phyloP scores from a whole-genome alignment of 2,113 vertebrate genomes.

The Serinus canaria region DNA sequence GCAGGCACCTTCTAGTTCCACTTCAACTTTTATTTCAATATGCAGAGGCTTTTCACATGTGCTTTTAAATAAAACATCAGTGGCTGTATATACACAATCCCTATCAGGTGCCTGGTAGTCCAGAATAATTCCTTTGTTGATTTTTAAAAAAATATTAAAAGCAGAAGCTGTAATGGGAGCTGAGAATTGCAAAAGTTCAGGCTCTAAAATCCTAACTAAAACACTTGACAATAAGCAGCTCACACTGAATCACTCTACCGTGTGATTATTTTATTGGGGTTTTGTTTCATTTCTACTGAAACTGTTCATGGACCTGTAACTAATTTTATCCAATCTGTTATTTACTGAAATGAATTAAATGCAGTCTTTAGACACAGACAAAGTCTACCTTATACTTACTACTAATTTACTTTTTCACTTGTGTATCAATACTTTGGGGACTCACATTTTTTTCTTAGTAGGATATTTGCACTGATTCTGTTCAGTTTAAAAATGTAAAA shows the following conservation, averaged over 20 bases:
- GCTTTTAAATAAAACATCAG: not conserved
- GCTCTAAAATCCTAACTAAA: not conserved
- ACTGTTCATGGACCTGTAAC: not conserved
- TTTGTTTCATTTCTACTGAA: conserved; percentile 2
- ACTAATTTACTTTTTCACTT: not conserved
- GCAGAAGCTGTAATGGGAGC: not conserved
- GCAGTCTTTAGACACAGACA: not conserved
- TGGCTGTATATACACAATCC: not conserved
- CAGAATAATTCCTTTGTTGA: not conserved
- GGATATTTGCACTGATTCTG: not conserved
- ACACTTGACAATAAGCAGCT: not conserved
- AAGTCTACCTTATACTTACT: not conserved
- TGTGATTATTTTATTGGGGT: not conserved
- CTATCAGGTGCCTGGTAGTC: not conserved
- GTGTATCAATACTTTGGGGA: not conserved
- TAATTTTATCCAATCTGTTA: not conserved
- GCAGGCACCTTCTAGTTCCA: not conserved
- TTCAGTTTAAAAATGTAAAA: not conserved
- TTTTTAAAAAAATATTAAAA: not conserved
- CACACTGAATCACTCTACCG: not conserved
- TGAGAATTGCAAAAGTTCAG: not conserved
- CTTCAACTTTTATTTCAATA: not conserved
- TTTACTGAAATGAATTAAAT: not conserved
- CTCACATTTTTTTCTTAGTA: not conserved
- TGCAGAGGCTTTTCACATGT: not conserved